Conservation (phyloP, 1,140 invertebrate genomes). For the Lycorma delicatula region DNA sequence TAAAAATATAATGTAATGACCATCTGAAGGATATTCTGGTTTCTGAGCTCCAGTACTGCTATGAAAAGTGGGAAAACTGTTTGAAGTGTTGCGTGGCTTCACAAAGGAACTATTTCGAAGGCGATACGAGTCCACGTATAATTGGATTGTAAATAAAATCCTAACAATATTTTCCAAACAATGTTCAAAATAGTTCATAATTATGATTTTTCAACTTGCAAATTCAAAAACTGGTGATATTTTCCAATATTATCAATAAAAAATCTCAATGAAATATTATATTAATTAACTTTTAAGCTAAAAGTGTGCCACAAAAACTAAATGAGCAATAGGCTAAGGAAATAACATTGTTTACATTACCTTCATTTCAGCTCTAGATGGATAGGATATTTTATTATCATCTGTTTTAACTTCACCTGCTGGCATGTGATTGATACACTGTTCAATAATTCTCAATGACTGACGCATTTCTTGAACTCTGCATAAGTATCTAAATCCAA, state of each 20-base stretch:
- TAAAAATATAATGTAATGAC: too few relatives aligned
- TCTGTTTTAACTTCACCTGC: constrained; percentile 88
- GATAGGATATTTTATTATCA: constrained; percentile 87
- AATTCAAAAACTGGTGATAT: too few relatives aligned
- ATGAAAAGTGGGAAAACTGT: too few relatives aligned
- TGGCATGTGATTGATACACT: constrained; percentile 97
- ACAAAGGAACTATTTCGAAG: too few relatives aligned
- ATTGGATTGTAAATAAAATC: too few relatives aligned
- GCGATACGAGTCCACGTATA: too few relatives aligned
- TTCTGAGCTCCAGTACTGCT: too few relatives aligned
- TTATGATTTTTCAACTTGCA: too few relatives aligned
- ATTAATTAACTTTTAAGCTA: not conserved
- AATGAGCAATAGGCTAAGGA: not conserved
- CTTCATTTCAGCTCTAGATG: constrained; percentile 91
- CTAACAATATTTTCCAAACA: too few relatives aligned
- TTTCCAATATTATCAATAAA: not conserved
- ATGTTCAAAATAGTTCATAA: too few relatives aligned
- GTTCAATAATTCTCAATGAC: constrained; percentile 87
- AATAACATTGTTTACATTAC: constrained; percentile 35
- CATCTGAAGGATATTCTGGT: too few relatives aligned
- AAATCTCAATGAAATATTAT: not conserved
- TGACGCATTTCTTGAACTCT: constrained; percentile 97
- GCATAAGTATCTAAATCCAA: constrained; percentile 66
- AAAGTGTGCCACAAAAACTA: not conserved
- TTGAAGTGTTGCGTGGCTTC: too few relatives aligned